These are phyloP conservation scores for Bombylius major DNA, from an alignment of 2,888 invertebrate genomes.

Conservation along the genomic window DNA sequence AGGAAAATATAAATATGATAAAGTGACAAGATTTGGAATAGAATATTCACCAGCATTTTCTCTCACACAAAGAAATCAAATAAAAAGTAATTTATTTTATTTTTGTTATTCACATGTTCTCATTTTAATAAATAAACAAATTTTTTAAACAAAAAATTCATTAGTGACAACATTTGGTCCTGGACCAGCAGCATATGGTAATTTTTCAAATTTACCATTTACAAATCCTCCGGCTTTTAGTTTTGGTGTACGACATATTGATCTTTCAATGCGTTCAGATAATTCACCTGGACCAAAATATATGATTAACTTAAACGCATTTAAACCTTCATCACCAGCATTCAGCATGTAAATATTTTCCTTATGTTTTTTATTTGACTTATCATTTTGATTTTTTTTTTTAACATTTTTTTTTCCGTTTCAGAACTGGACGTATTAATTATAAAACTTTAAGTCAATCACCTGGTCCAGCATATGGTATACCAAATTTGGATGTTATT, in stretches of 20 bases:
- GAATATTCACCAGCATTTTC: conserved; percentile 36
- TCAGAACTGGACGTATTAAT: conserved; percentile 19
- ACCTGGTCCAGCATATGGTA: conserved; percentile 31
- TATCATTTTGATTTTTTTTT: neutral
- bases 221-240: conserved; percentile 39
- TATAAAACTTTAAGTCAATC: conserved; percentile 14
- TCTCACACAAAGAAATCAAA: conserved; percentile 29
- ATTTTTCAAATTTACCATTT: conserved; percentile 21
- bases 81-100: too few relatives aligned
- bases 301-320: conserved; percentile 18
- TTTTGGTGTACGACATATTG: conserved; percentile 28
- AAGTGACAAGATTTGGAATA: conserved; percentile 24
- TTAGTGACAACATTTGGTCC: conserved; percentile 17
- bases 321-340: conserved; percentile 22
- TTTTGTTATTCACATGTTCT: too few relatives aligned
- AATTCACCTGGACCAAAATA: conserved; percentile 30
- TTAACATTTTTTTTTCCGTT: neutral
- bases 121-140: neutral
- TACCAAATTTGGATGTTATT: conserved; percentile 20
- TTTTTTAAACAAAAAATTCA: neutral
- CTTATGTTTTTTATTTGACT: neutral
- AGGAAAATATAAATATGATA: conserved; percentile 24
- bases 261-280: conserved; percentile 12
- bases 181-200: conserved; percentile 29
- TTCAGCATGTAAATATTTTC: conserved; percentile 27